These are phyloP conservation scores for Lissonota sp. DNA, from an alignment of 2,888 invertebrate species.

Conservation along the genomic window DNA sequence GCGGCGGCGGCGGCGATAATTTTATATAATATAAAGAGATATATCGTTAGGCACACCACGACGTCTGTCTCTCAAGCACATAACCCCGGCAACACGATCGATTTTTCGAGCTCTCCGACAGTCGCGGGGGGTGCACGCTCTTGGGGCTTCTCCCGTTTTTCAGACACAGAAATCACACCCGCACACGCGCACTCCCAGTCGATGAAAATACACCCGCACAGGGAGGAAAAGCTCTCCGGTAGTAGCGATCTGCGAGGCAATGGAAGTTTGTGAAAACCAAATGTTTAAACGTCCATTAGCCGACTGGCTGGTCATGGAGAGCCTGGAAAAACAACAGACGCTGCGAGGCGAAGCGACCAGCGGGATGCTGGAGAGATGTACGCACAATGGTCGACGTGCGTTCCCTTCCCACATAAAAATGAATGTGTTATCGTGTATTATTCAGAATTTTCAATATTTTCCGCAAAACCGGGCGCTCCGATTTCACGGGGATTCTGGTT, in stretches of 20 bases:
- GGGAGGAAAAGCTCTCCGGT: conserved; percentile 12
- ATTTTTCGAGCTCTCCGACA: conserved; percentile 38
- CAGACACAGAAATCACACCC: neutral
- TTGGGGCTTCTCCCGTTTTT: neutral
- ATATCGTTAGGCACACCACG: conserved; percentile 9
- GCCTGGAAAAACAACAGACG: neutral
- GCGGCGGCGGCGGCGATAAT: no score
- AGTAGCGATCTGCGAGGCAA: conserved; percentile 46
- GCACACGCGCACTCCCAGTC: neutral
- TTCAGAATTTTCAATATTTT: conserved; percentile 29
- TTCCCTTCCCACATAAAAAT: conserved; percentile 14
- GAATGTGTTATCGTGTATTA: conserved; percentile 15
- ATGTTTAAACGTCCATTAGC: conserved; percentile 56
- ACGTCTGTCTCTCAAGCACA: neutral
- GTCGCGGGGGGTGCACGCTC: neutral
- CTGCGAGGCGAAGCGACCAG: neutral
- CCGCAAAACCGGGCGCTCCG: conserved; percentile 1
- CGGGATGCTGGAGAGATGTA: neutral
- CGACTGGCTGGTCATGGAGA: conserved; percentile 15
- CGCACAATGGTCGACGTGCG: conserved; percentile 1
- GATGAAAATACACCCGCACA: no score
- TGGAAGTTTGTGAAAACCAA: conserved; percentile 53
- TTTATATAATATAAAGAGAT: no score
- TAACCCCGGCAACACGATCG: conserved; percentile 41
- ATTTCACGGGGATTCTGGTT: conserved; percentile 2